phyloP scores from a whole-genome alignment of 1,140 invertebrate species.

The Achroia grisella region DNA sequence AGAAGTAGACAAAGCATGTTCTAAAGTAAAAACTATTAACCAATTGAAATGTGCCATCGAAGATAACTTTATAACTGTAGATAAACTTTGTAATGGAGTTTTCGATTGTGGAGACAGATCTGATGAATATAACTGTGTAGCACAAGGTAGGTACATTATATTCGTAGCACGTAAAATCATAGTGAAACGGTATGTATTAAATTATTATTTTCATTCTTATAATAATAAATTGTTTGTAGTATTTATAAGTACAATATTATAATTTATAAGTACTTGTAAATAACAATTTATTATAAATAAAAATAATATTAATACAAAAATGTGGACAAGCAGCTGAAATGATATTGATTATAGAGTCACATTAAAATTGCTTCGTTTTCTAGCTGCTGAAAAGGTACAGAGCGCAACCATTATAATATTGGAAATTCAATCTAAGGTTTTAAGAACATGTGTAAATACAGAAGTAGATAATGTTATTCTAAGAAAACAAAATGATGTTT shows the following conservation, averaged over 20 bases:
- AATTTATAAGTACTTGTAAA: too few species aligned
- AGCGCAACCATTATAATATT: slow-evolving; percentile 18
- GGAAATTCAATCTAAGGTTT: slow-evolving; percentile 15
- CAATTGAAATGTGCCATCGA: slow-evolving; percentile 29
- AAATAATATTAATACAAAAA: too few species aligned
- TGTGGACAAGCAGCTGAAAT: too few species aligned
- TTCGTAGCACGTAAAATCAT: too few species aligned
- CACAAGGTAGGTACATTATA: slow-evolving; percentile 42
- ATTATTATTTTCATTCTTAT: too few species aligned
- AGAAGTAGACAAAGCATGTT: slow-evolving; percentile 5
- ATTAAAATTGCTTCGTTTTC: slow-evolving; percentile 10
- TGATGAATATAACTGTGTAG: slow-evolving; percentile 41
- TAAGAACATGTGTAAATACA: slow-evolving; percentile 19
- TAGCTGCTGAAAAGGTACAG: slow-evolving; percentile 24
- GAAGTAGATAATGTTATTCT: not conserved
- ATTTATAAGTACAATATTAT: too few species aligned
- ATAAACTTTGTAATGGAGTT: slow-evolving; percentile 40
- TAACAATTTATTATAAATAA: too few species aligned
- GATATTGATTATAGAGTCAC: not conserved
- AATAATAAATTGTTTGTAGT: too few species aligned
- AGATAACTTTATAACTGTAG: slow-evolving; percentile 21
- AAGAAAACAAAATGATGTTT: slow-evolving; percentile 15
- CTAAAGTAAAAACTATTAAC: slow-evolving; percentile 24
- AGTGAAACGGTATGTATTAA: too few species aligned
- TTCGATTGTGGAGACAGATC: slow-evolving; percentile 32